Evolutionary conservation across 1,140 invertebrate species (phyloP), one percentile per base, ranked within the genome.

Genomic region (Argopecten irradians): DNA sequence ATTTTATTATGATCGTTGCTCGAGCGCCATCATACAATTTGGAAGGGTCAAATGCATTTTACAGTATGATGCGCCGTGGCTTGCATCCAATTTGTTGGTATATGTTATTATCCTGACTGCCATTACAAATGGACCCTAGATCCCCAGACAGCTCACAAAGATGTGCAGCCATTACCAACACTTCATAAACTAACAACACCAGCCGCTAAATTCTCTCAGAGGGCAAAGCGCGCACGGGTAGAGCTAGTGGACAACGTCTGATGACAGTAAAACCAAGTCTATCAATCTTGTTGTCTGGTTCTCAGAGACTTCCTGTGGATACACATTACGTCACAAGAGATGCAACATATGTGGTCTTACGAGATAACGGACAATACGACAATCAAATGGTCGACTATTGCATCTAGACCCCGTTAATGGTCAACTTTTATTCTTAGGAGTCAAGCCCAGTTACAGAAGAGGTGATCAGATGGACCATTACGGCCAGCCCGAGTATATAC

Each of bases 51-150:
- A 71, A 71, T 28, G n/a, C 55, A 71, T 71, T 71, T 28, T 28
- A 71, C n/a, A 71, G 22, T 71, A 71, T 71, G 55, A 71, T 39
- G 36, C 55, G n/a, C 55, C 16, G 55, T 71, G 55, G 22, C 55
- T 71, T 28, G 55, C 55, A 28, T 71, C 55, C 55, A 71, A 71
- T 71, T 71, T 71, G 55, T 71, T 28, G 22, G 22, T 71, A n/a
- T 71, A 71, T 71, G n/a, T n/a, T 71, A 71, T 71, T 71, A 71
- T 71, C 22, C n/a, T 0, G 55, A 28, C 55, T 71, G 55, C n/a
- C 55, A 71, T 71, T 71, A 71, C n/a, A 71, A 71, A 71, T 71
- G n/a, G 55, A 71, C 55, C 55, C 55, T 28, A 71, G 55, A 71
- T 71, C 14, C 55, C 55, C n/a, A 71, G 55, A 71, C 55, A 71